phyloP scores from a whole-genome alignment of 1,140 invertebrate species.

The Ceratina australensis region DNA sequence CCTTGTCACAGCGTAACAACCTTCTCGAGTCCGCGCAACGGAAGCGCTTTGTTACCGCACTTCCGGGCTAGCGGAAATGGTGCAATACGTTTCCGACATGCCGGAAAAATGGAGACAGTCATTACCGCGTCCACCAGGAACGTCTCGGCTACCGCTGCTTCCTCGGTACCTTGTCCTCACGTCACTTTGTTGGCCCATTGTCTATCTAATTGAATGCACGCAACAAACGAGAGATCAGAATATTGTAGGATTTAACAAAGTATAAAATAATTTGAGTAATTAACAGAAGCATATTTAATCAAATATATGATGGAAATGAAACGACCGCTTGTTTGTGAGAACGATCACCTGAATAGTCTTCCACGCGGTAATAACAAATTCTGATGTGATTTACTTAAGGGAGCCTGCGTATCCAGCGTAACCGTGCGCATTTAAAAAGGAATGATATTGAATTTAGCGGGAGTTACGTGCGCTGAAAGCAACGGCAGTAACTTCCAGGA shows the following conservation, averaged over 20 bases:
- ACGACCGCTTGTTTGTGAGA: no score
- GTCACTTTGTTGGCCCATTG: conserved; percentile 19
- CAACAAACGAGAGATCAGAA: not conserved
- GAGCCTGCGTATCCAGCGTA: not conserved
- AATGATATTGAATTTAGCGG: not conserved
- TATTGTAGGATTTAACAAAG: no score
- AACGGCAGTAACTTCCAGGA: conserved; percentile 2
- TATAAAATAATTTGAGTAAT: no score
- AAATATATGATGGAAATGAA: no score
- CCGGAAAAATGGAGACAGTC: conserved; percentile 65
- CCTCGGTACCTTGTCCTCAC: conserved; percentile 27
- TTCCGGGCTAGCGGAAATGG: conserved; percentile 68
- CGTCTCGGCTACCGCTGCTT: conserved; percentile 9
- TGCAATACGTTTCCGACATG: conserved; percentile 66
- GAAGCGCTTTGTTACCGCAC: conserved; percentile 70
- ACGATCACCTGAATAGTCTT: no score
- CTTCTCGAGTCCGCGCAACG: conserved; percentile 66
- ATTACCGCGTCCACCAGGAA: conserved; percentile 52
- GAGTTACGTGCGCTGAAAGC: not conserved
- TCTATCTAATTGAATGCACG: conserved; percentile 16
- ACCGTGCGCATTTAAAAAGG: not conserved
- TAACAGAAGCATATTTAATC: no score
- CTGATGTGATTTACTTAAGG: no score
- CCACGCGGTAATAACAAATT: no score
- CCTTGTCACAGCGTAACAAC: conserved; percentile 52